phyloP scores from a whole-genome alignment of 2,888 invertebrate species.

The Scrobipalpa atriplicella region DNA sequence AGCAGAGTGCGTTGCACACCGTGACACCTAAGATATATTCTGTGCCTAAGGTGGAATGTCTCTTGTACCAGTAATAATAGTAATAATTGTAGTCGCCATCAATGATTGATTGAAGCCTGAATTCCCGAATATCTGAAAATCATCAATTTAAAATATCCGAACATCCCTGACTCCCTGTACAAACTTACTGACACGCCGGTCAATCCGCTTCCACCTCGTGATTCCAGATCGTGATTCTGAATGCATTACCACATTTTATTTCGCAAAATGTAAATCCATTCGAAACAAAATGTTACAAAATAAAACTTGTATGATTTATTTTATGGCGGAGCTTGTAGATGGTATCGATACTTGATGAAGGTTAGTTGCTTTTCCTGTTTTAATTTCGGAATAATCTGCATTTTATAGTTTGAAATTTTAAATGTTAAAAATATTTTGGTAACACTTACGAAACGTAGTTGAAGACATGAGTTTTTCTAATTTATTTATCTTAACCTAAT shows the following conservation, averaged over 20 bases:
- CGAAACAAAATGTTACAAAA: constrained; percentile 21
- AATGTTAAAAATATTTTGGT: too few species aligned
- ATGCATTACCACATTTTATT: constrained; percentile 28
- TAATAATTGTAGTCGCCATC: too few species aligned
- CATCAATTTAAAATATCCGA: constrained; percentile 6
- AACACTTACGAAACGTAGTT: too few species aligned
- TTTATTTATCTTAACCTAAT: too few species aligned
- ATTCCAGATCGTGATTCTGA: constrained; percentile 25
- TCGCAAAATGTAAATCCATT: constrained; percentile 26
- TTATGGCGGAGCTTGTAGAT: constrained; percentile 17
- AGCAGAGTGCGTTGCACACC: too few species aligned
- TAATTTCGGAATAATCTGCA: neutral
- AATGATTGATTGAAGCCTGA: too few species aligned
- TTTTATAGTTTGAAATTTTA: neutral
- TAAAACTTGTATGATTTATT: constrained; percentile 25
- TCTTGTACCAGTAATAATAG: too few species aligned
- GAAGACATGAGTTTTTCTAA: too few species aligned
- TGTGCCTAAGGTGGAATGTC: too few species aligned
- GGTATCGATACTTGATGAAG: constrained; percentile 16
- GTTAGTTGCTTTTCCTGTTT: constrained; percentile 15
- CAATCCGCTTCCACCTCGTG: constrained; percentile 23
- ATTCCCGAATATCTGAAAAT: neutral
- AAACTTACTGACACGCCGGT: constrained; percentile 23
- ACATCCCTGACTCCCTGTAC: neutral
- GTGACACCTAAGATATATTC: too few species aligned